Base-by-base conservation (phyloP, 2,888 invertebrate species). In the Nephrocerus scutellatus region DNA sequence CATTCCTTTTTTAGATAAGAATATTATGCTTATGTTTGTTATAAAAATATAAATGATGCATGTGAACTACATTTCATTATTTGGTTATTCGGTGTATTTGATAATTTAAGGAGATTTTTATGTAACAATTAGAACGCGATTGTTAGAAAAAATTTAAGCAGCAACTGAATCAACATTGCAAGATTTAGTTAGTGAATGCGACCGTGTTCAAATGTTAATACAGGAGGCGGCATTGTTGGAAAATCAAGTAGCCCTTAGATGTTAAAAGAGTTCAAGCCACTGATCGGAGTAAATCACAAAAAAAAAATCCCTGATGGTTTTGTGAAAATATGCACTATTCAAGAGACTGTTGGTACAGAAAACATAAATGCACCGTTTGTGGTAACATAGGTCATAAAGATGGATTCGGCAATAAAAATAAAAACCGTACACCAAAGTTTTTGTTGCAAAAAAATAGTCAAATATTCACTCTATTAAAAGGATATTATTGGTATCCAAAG, bases 141-240 rank as follows among this genome's bases (percentile, higher is more conserved):
- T 38, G n/a, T 16, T 32, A 10, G 19, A 25, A 8, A 36, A 31
- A 30, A 38, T 38, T 32, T 30, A 38, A 31, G 21, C 31, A 23
- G 36, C 29, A 36, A 29, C 22, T 9, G 22, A 28, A 28, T 21
- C 32, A 20, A 32, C 26, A 18, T 29, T 36, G 9, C 23, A 36
- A 30, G 31, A 30, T 19, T 31, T 37, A 30, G 37, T 21, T 24
- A 13, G 30, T 24, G 31, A 37, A 37, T 37, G 24, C 32, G 25
- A 38, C 32, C 25, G 31, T 21, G 21, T 38, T 31, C 14, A 13
- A 21, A 31, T 34, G 36, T 16, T 16, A 5, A 22, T 23, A 15
- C 36, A 21, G 20, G 35, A 35, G 26, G 35, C 29, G 18, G 28
- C 19, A 26, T 29, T 35, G 35, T 13, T 35, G n/a, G 28, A 21